A percentile compares a stretch with the other conserved stretches of the same genome.
Evolutionary conservation across 2,888 invertebrate genomes (phyloP).

Genomic region (Serrognathus titanus): DNA sequence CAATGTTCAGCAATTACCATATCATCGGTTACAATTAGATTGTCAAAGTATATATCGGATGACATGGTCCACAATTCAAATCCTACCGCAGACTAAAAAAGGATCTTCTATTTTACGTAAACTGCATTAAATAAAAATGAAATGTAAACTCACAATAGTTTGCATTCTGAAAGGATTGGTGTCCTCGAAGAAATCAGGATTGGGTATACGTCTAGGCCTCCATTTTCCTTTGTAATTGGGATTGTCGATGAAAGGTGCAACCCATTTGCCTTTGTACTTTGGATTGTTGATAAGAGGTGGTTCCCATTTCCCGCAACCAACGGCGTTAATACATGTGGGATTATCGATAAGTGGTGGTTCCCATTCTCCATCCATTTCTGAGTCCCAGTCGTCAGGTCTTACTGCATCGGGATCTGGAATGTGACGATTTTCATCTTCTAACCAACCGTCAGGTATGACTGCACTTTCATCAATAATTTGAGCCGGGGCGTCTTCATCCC

Average conservation of each 20-base stretch:
- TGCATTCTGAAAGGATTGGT: constrained; percentile 86
- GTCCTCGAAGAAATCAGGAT: constrained; percentile 93
- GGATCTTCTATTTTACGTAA: constrained; percentile 16
- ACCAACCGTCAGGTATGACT: constrained; percentile 84
- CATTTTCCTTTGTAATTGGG: constrained; percentile 96
- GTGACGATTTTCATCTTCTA: constrained; percentile 85
- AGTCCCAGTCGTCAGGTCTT: constrained; percentile 95
- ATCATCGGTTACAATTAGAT: constrained; percentile 87
- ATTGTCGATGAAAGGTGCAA: constrained; percentile 83
- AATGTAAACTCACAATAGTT: constrained; percentile 71
- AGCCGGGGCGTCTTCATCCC: constrained; percentile 93
- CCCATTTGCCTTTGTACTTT: constrained; percentile 90
- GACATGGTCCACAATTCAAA: constrained; percentile 99
- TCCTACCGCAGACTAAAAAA: constrained; percentile 79
- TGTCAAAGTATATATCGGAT: constrained; percentile 90
- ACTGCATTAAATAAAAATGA: constrained; percentile 3
- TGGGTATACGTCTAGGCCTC: constrained; percentile 80
- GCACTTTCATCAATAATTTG: constrained; percentile 84
- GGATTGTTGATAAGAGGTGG: constrained; percentile 85
- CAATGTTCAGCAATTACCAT: constrained; percentile 70
- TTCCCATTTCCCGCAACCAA: constrained; percentile 92
- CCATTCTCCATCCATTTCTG: constrained; percentile 99
- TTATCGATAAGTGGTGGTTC: constrained; percentile 92
- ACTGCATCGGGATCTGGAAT: constrained; percentile 81
- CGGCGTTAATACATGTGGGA: constrained; percentile 71